phyloP scores from a whole-genome alignment of 2,797 vertebrate species.

The Gadopsis marmoratus region DNA sequence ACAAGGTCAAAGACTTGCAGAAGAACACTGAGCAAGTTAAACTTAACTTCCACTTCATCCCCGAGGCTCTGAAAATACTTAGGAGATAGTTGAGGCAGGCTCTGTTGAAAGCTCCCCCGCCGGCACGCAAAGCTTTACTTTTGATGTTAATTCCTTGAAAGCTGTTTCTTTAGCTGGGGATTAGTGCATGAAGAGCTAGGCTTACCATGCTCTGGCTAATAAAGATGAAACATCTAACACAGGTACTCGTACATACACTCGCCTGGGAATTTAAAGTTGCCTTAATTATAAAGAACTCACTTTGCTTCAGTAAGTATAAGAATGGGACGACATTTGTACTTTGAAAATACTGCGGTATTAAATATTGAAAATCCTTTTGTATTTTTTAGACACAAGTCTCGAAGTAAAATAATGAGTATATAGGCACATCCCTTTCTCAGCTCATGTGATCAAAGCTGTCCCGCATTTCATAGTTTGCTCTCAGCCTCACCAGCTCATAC shows the following conservation, averaged over 20 bases:
- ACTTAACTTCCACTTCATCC: constrained; percentile 88
- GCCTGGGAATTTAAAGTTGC: constrained; percentile 82
- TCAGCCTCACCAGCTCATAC: constrained; percentile 58
- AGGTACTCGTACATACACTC: constrained; percentile 84
- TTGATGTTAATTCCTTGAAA: constrained; percentile 92
- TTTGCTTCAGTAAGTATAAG: constrained; percentile 79
- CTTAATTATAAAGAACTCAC: constrained; percentile 84
- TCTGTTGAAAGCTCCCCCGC: constrained; percentile 87
- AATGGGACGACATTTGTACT: constrained; percentile 79
- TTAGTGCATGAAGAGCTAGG: constrained; percentile 87
- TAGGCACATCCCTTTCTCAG: constrained; percentile 64
- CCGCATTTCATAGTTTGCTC: constrained; percentile 59
- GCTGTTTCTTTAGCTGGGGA: constrained; percentile 91
- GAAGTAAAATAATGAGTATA: constrained; percentile 78
- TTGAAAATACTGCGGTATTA: constrained; percentile 75
- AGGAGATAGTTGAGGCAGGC: constrained; percentile 86
- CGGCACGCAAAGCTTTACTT: constrained; percentile 87
- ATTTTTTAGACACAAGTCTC: constrained; percentile 67
- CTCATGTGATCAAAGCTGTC: constrained; percentile 70
- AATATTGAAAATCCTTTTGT: constrained; percentile 76
- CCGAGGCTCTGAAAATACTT: constrained; percentile 85
- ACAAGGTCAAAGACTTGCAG: constrained; percentile 87
- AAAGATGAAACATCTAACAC: constrained; percentile 90
- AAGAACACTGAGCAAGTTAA: constrained; percentile 87
- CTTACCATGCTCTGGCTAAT: constrained; percentile 88